Base-by-base conservation (phyloP, 2,797 vertebrate genomes). In the Graptemys geographica region DNA sequence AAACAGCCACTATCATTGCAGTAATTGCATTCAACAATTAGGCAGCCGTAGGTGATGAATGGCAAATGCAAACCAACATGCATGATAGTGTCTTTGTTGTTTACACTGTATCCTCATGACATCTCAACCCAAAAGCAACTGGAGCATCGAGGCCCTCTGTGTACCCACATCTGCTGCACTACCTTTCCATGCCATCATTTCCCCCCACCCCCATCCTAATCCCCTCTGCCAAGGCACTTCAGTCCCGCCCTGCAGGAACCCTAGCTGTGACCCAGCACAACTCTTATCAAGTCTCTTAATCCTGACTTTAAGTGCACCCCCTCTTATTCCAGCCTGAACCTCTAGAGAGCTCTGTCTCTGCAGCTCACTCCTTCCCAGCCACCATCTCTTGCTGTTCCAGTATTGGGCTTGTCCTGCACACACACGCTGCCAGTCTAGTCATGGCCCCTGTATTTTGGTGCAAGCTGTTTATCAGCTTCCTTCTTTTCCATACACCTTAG, bases 1-100 rank as follows among this genome's bases (percentile, higher is more conserved):
- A 88, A 92, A 44, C 76, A 90, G 8, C 85, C 84, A 0, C 79
- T 93, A 81, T 89, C 19, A 41, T 18, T 83, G 53, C 33, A 49
- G 27, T 81, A n/a, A 33, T 55, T 83, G 11, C 3, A 87, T 72
- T 49, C 76, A 62, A 56, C 56, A 52, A 51, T 28, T 8, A 23
- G 11, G 31, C 49, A 83, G 92, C n/a, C 2, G 72, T 55, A 76
- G 89, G 82, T 51, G 5, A 15, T 93, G 31, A 84, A 49, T 81
- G 72, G 41, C 27, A 49, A 78, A 49, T 49, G 33, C 13, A 88
- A 83, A 51, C 21, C 33, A 83, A 57, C 21, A 84, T 87, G 16
- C 44, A 81, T 87, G 57, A 79, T 65, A 59, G 47, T 90, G 49
- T n/a, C 12, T 91, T 72, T 86, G 8, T 89, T n/a, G 37, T 72